phyloP scores from a whole-genome alignment of 2,888 invertebrate genomes.

The Micoletzkya japonica region DNA sequence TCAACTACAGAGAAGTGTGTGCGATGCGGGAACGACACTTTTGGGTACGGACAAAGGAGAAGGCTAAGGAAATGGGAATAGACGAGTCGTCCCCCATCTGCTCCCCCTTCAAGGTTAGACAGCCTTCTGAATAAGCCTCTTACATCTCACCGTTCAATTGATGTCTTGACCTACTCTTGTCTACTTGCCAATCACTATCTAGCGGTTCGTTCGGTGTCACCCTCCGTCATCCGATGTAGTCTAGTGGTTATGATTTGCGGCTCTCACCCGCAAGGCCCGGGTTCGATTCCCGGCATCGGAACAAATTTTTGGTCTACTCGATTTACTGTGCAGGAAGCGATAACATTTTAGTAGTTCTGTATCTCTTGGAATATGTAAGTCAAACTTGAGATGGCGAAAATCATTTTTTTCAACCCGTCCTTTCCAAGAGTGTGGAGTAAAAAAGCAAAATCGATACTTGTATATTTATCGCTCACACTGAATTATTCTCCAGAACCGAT shows the following conservation, averaged over 20 bases:
- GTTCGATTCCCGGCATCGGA: slow-evolving; percentile 53
- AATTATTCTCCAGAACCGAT: no score
- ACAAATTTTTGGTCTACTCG: slow-evolving; percentile 22
- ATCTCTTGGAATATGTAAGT: no score
- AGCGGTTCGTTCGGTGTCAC: no score
- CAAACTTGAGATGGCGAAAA: no score
- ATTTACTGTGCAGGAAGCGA: not conserved
- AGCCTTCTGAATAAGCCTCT: not conserved
- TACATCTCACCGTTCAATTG: no score
- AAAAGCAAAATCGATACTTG: no score
- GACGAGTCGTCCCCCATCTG: slow-evolving; percentile 56
- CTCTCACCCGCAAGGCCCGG: slow-evolving; percentile 53
- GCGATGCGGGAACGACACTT: slow-evolving; percentile 50
- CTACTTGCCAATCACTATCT: no score
- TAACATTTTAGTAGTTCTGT: no score
- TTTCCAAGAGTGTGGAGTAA: no score
- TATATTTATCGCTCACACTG: no score
- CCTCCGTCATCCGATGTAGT: slow-evolving; percentile 40
- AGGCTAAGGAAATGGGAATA: slow-evolving; percentile 55
- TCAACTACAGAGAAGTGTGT: slow-evolving; percentile 58
- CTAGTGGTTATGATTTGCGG: slow-evolving; percentile 54
- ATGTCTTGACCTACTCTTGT: no score
- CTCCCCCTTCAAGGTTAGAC: slow-evolving; percentile 58
- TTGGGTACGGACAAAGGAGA: slow-evolving; percentile 55
- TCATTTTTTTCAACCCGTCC: no score